These are phyloP conservation scores for Porphyrio hochstetteri DNA, from an alignment of 2,113 vertebrate genomes.

Conservation along the genomic window DNA sequence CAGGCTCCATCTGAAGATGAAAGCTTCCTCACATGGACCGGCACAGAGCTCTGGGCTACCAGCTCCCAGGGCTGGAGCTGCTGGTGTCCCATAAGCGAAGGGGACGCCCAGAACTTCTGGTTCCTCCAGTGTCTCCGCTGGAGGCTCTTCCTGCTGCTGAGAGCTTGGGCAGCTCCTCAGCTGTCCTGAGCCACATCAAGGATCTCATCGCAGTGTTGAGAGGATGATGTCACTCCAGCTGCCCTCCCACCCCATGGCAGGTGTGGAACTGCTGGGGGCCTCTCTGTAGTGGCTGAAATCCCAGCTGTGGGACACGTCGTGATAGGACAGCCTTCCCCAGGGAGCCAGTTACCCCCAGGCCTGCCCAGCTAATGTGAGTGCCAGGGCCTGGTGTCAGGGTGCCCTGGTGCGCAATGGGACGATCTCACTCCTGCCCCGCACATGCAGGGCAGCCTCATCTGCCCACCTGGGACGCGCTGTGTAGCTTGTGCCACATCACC, in stretches of 20 bases:
- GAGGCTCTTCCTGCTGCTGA: background rate
- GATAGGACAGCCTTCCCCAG: background rate
- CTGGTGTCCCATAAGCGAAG: background rate
- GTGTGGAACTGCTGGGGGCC: background rate
- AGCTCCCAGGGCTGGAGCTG: background rate
- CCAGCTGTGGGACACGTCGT: background rate
- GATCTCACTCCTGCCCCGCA: background rate
- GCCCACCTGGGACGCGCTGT: fast-evolving
- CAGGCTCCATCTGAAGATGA: background rate
- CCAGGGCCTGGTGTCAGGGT: background rate
- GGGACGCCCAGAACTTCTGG: background rate
- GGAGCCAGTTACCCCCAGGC: background rate
- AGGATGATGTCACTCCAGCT: background rate
- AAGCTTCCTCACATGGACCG: background rate
- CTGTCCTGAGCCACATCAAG: background rate
- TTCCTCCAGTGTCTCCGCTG: background rate
- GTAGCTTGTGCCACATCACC: background rate
- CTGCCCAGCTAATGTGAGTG: background rate
- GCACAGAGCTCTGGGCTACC: background rate
- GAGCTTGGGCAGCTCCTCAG: background rate
- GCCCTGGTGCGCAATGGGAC: background rate
- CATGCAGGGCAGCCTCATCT: background rate
- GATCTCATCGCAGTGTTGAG: background rate
- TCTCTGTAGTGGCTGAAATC: background rate
- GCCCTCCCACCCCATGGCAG: background rate